Evolutionary conservation across 2,888 invertebrate species (phyloP), one percentile per base, ranked within the genome.

Genomic region (Plagodis dolabraria): DNA sequence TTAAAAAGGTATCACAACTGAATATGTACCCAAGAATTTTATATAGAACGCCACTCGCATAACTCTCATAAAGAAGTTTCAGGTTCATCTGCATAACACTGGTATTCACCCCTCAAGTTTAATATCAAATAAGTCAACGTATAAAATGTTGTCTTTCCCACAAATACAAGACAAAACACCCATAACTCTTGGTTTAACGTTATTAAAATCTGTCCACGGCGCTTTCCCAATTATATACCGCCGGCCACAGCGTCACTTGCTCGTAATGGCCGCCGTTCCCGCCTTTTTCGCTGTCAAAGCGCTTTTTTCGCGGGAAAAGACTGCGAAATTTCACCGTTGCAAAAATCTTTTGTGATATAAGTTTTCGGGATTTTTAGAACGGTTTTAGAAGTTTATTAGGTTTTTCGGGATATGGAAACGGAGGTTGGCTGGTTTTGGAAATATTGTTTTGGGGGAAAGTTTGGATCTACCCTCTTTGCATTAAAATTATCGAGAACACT

Each of bases 221-320:
- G 70, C 69, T 53, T 65, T 67, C 67, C 72, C 79, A 78, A 79
- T 78, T 78, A 79, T 75, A 74, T 71, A 61, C 67, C 55, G 47
- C 82, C 79, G 80, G 80, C 81, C 84, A 81, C 70, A 82, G 94
- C 94, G 94, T 94, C 94, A 94, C 94, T 94, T 94, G 94, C 85
- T 85, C 84, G 91, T 93, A 94, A 94, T 94, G 94, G 93, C 92
- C 75, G 71, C 80, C 77, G 81, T 82, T 88, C 87, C 90, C 90
- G 89, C 91, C 89, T 87, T 91, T 91, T 90, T 88, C 89, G 91
- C 91, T 91, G 90, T 89, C 90, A 89, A 79, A 83, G 89, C 88
- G 77, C 76, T 87, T 89, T 90, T 90, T 89, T 87, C 85, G 87
- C 88, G 87, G 83, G 82, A 81, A 82, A 76, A 68, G 34, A 61